A percentile compares a stretch with the other conserved stretches of the same genome.
Evolutionary conservation across 2,113 vertebrate species (phyloP).

Genomic region (Hippotragus niger): DNA sequence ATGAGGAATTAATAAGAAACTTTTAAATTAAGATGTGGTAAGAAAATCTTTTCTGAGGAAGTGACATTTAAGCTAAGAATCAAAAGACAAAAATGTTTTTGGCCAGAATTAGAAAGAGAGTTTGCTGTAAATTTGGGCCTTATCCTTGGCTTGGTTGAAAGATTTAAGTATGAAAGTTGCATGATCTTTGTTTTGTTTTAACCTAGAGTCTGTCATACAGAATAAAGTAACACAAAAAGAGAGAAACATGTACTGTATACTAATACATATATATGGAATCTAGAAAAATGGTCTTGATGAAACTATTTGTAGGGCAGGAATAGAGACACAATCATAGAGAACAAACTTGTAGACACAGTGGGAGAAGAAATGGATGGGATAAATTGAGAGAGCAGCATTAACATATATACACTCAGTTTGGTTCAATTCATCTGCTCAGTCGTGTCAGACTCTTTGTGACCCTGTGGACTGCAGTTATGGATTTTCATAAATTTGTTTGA

Average conservation of each 20-base stretch:
- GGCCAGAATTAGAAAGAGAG: not conserved
- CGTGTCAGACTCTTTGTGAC: not conserved
- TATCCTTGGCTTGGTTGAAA: not conserved
- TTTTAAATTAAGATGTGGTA: not conserved
- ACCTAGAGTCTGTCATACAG: not conserved
- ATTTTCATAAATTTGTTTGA: not conserved
- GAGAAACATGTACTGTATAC: not conserved
- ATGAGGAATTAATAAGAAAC: not conserved
- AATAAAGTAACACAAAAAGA: not conserved
- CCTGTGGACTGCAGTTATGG: fast-evolving
- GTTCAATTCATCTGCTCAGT: fast-evolving
- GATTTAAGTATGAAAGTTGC: not conserved
- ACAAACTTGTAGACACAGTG: not conserved
- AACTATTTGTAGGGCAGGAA: not conserved
- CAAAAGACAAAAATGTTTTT: not conserved
- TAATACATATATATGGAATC: not conserved
- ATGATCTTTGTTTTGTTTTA: not conserved
- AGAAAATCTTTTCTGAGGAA: not conserved
- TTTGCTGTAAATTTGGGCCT: not conserved
- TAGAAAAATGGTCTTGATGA: not conserved
- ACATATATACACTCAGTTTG: not conserved
- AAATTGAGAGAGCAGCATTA: not conserved
- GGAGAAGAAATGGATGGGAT: not conserved
- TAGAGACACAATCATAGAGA: not conserved
- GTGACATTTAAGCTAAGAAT: not conserved